Base-by-base conservation (phyloP, 35 echinoderm and acorn worm genomes). In the Lytechinus variegatus region DNA sequence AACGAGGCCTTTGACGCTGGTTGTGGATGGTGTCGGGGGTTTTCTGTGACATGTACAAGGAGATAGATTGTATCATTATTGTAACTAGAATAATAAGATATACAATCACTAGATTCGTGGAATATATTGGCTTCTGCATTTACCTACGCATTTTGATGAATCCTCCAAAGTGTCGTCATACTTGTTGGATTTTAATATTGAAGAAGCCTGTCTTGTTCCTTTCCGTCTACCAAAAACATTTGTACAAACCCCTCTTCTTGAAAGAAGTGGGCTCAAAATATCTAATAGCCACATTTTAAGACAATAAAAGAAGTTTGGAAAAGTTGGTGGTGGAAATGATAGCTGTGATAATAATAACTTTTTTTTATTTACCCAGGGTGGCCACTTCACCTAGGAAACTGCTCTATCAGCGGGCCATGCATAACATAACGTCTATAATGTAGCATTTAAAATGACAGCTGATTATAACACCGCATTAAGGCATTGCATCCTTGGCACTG, bases 1-100 rank as follows among this genome's bases (percentile, higher is more conserved):
- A 79, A 79, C 66, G 66, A 79, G 66, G 66, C 66, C 66, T 79
- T 79, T 79, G 66, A 79, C 66, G 66, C 66, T 79, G 66, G 19
- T 0, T 79, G 19, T 79, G 16, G 66, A 79, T 27, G 19, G 2
- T 79, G 66, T 79, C 24, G 7, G 66, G 19, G 14, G 33, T 79
- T 79, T 79, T 79, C 6, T 24, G 19, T 79, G 66, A 79, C 66
- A 79, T 79, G 7, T 79, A 24, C n/a, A 7, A 16, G 66, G n/a
- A 79, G 14, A 16, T 24, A 79, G 66, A 79, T 79, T n/a, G 66
- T 79, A 79, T 79, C 66, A n/a, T 79, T 24, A 79, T 14, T 79
- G 21, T 6, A 79, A 79, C 66, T 79, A 79, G 19, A 79, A 79
- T n/a, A 79, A 79, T 16, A 79, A 1, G 7, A 79, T 16, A 7